phyloP scores from a whole-genome alignment of 2,797 vertebrate genomes.

The Octomys mimax region DNA sequence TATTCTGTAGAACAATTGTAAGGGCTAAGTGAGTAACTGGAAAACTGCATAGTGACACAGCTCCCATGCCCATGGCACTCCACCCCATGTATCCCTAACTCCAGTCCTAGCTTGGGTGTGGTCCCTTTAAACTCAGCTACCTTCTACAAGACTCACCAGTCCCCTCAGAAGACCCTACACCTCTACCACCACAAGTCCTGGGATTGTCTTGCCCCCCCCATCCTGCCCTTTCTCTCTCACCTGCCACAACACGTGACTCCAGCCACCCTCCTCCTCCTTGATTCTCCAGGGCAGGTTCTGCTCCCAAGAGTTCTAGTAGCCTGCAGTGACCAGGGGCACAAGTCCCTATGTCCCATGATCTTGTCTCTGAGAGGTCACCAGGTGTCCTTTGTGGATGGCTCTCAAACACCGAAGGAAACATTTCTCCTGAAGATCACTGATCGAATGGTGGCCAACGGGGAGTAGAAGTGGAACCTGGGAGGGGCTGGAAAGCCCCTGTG shows the following conservation, averaged over 20 bases:
- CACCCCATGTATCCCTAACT: neutral
- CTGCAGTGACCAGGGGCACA: neutral
- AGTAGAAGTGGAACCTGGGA: neutral
- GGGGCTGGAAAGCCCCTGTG: neutral
- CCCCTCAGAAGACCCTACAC: neutral
- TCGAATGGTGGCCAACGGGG: neutral
- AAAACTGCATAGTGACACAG: neutral
- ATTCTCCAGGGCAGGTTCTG: neutral
- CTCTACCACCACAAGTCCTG: neutral
- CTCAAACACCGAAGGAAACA: neutral
- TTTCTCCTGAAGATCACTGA: neutral
- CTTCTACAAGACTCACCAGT: neutral
- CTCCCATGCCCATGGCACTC: neutral
- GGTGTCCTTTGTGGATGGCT: neutral
- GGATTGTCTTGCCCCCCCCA: neutral
- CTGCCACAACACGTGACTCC: neutral
- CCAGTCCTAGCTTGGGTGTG: neutral
- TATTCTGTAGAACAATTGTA: neutral
- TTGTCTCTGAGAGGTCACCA: neutral
- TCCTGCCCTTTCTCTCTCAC: neutral
- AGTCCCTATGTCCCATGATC: neutral
- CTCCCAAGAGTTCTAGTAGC: neutral
- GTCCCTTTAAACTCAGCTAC: neutral
- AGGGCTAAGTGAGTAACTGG: neutral
- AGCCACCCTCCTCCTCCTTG: too few relatives aligned